These are phyloP conservation scores for Amblyopsis hoosieri DNA, from an alignment of 2,797 vertebrate genomes.

Conservation along the genomic window DNA sequence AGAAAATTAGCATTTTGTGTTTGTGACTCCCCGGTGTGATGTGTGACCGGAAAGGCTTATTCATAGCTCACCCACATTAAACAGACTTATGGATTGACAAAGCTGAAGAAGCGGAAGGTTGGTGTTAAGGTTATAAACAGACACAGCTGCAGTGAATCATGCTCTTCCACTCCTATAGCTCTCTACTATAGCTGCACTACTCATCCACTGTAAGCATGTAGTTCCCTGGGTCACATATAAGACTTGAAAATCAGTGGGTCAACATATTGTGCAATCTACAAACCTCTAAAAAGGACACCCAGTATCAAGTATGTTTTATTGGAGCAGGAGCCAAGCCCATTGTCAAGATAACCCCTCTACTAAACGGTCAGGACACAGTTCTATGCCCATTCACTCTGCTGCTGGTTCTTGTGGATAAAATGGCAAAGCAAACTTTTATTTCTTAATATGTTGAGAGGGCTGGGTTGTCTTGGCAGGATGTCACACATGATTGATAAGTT, in stretches of 20 bases:
- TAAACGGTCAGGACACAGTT: background rate
- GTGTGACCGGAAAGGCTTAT: too few species aligned
- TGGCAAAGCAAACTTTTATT: too few species aligned
- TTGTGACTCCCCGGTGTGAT: too few species aligned
- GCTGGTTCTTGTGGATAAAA: too few species aligned
- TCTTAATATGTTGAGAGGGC: too few species aligned
- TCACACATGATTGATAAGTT: conserved; percentile 23
- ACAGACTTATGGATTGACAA: background rate
- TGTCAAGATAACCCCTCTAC: background rate
- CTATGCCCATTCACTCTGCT: too few species aligned
- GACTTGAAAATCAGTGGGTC: background rate
- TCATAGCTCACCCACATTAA: background rate
- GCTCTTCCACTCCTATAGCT: conserved; percentile 45
- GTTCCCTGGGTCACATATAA: conserved; percentile 6
- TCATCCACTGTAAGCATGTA: background rate
- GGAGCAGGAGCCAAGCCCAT: background rate
- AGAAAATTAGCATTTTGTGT: too few species aligned
- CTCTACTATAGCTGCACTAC: conserved; percentile 9
- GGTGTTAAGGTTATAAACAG: conserved; percentile 12
- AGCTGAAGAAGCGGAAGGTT: background rate
- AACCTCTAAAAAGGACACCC: background rate
- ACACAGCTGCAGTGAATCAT: conserved; percentile 10
- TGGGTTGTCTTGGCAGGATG: conserved; percentile 8
- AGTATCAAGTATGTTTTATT: conserved; percentile 4
- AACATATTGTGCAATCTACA: conserved; percentile 14